Percentiles rank a stretch among this genome's conserved stretches.
Conservation (phyloP, 2,888 invertebrate species). For the Junonia oenone region DNA sequence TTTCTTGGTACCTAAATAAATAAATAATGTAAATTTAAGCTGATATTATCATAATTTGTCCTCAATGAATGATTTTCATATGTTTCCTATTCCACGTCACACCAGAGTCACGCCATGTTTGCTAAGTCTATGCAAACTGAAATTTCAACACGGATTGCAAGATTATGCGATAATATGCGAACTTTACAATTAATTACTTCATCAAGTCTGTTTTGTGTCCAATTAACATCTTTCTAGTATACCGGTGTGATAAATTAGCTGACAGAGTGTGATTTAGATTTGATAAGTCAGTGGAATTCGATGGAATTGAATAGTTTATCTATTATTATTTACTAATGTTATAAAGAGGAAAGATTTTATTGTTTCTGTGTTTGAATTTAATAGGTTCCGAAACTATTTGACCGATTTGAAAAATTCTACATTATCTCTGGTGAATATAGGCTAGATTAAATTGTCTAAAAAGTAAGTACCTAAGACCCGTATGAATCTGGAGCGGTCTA, state of each 20-base stretch:
- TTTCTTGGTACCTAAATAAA: too few relatives aligned
- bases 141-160: conserved; percentile 26
- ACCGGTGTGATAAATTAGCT: not conserved
- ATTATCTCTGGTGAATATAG: too few relatives aligned
- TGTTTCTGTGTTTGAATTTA: too few relatives aligned
- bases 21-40: not conserved
- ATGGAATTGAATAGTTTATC: not conserved
- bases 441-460: too few relatives aligned
- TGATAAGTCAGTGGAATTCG: not conserved
- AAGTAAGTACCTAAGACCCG: too few relatives aligned
- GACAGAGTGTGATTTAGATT: not conserved
- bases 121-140: conserved; percentile 23
- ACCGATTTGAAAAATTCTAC: too few relatives aligned
- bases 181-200: conserved; percentile 18
- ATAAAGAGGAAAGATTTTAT: too few relatives aligned
- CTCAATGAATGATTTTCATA: not conserved
- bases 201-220: conserved; percentile 2
- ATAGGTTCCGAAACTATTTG: too few relatives aligned
- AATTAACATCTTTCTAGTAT: conserved; percentile 1
- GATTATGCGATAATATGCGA: conserved; percentile 25
- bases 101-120: conserved; percentile 27
- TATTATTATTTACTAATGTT: too few relatives aligned
- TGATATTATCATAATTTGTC: not conserved
- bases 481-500: too few relatives aligned
- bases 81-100: conserved; percentile 16